phyloP scores from a whole-genome alignment of 2,113 vertebrate genomes.

The Oncorhynchus mykiss region DNA sequence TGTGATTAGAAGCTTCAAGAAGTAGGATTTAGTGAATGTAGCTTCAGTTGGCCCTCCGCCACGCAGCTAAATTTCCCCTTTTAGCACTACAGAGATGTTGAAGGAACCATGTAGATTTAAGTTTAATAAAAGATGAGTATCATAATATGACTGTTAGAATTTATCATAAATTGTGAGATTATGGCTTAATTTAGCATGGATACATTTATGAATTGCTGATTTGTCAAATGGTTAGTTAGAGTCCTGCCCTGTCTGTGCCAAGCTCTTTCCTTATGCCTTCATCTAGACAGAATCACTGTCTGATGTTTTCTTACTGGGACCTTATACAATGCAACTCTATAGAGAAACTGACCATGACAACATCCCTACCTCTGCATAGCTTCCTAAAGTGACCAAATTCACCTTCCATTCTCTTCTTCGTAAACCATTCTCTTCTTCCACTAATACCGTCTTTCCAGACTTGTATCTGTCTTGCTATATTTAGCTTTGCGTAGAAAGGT shows the following conservation, averaged over 20 bases:
- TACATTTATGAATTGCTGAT: too few species aligned
- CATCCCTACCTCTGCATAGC: slow-evolving; percentile 14
- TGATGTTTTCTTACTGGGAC: too few species aligned
- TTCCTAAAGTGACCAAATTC: slow-evolving; percentile 21
- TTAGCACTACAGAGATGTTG: slow-evolving; percentile 41
- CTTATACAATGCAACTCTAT: too few species aligned
- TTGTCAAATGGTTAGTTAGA: too few species aligned
- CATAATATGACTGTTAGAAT: not conserved
- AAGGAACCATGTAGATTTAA: slow-evolving; percentile 49
- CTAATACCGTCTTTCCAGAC: not conserved
- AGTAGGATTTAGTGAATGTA: slow-evolving; percentile 26
- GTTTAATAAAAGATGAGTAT: not conserved
- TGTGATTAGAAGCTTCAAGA: slow-evolving; percentile 24
- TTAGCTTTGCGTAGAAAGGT: not conserved
- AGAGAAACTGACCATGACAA: slow-evolving; percentile 49
- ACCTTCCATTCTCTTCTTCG: not conserved
- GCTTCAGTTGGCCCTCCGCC: slow-evolving; percentile 26
- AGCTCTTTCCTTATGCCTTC: too few species aligned
- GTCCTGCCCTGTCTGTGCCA: too few species aligned
- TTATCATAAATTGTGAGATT: not conserved
- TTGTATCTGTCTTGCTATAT: not conserved
- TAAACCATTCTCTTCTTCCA: not conserved
- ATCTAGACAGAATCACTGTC: not conserved
- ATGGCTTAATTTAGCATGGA: slow-evolving; percentile 1
- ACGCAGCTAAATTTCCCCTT: slow-evolving; percentile 38